These are phyloP conservation scores for Drosophila emarginata DNA, from an alignment of 2,888 invertebrate genomes.

Conservation along the genomic window DNA sequence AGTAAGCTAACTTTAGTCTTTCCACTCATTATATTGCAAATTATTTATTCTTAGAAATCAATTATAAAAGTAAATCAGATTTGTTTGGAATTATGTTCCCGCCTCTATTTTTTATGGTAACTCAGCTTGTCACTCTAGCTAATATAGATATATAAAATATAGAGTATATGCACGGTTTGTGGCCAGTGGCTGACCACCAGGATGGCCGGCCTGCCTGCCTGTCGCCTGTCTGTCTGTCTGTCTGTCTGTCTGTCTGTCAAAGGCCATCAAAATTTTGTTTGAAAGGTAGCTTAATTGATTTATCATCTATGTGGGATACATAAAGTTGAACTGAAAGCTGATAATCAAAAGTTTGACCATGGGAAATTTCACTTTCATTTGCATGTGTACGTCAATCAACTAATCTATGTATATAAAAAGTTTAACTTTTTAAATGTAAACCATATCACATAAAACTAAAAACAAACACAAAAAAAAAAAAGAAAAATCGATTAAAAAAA, in stretches of 20 bases:
- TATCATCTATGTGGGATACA: slow-evolving; percentile 4
- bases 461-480: neutral
- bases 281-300: neutral
- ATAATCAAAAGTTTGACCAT: slow-evolving; percentile 1
- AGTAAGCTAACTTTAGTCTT: too few species aligned
- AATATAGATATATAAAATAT: too few species aligned
- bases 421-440: neutral
- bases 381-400: slow-evolving; percentile 1
- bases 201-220: too few species aligned
- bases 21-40: too few species aligned
- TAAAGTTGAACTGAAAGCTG: neutral
- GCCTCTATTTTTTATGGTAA: too few species aligned
- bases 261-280: neutral
- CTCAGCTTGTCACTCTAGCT: too few species aligned
- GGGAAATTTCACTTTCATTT: slow-evolving; percentile 3
- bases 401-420: neutral
- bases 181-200: too few species aligned
- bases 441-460: neutral
- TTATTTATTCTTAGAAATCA: too few species aligned
- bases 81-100: too few species aligned
- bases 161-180: too few species aligned
- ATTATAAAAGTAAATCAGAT: too few species aligned
- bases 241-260: neutral
- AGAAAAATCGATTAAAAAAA: neutral
- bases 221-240: neutral